Base-by-base conservation (phyloP, 1,140 invertebrate species). In the Drosophila suzukii region DNA sequence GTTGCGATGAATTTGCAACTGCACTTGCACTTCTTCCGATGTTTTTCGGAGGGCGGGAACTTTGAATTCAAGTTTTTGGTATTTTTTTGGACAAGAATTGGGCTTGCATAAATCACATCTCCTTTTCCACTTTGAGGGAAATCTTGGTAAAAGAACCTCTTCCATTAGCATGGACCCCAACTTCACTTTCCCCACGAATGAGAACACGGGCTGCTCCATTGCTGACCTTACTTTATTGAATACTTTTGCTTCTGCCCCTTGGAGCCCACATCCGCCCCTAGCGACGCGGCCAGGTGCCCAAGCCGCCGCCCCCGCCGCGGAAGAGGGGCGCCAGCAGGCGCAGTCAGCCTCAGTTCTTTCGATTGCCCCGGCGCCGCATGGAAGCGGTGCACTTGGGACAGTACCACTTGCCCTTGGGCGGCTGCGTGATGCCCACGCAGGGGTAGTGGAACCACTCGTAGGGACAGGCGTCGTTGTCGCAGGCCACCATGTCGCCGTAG, bases 401-500 rank as follows among this genome's bases (percentile, higher is more conserved):
- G 92, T 97, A 99, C 98, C 98, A 99, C 93, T 99, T 99, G 39
- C 98, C 98, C 93, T 98, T 98, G 0, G 98, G 98, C 13, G 98
- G 97, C 66, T 97, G 97, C 0, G 96, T 97, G 67, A 99, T 97
- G 51, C 97, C 97, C 47, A 99, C 98, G 93, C 98, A 99, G 10
- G 97, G 96, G 93, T 99, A 99, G 93, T 99, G 98, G 93, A 99
- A 99, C 98, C 98, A 99, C 93, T 99, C 98, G 78, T 97, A 97
- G 12, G 97, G 97, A 93, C 98, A 99, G 92, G 98, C 97, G 93
- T 97, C 96, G 94, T 99, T 99, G 94, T 99, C 98, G 94, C 99
- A 99, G 58, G 98, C 98, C 56, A 99, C 98, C 99, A 99, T 99
- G 86, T 99, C 98, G 10, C 99, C 99, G 92, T 99, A 99, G 1